Evolutionary conservation across 2,113 vertebrate species (phyloP), one percentile per base, ranked within the genome.

Genomic region (Leptobrachium leishanense): DNA sequence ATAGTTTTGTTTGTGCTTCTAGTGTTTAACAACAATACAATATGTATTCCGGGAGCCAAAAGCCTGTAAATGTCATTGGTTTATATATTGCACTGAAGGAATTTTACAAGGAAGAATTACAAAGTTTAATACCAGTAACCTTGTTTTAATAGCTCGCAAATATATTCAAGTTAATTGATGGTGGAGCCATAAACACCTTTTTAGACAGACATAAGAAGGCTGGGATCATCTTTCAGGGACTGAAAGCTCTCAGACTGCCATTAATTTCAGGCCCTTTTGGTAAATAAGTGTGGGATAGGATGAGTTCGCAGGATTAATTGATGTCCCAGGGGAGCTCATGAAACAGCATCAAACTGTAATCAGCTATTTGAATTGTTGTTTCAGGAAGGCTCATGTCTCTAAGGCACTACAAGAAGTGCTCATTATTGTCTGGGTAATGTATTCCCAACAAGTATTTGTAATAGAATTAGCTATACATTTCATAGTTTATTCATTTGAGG

Each of bases 261-360:
- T 84, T 65, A 73, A 65, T 82, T 84, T 79, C 72, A 68, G 54
- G 72, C 83, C 40, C 62, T 84, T 82, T 75, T 76, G 73, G 86
- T 83, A 85, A 84, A 79, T 85, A 82, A 75, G 82, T 79, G n/a
- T 79, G 46, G 20, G 81, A 77, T 53, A 84, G 76, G 74, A 83
- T 82, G 81, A 88, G 13, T 84, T 88, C 74, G 57, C 57, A 63
- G 82, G 69, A 86, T 87, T 92, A 88, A 88, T 72, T 81, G 69
- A 74, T 71, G 74, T 20, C 75, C 69, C 72, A 65, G 80, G 82
- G 85, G 82, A 75, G 6, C 72, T 84, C 20, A 40, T 82, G 79
- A 54, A 74, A 81, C 74, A 84, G 75, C 59, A 78, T 85, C 79
- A 82, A 72, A 68, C 74, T 85, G 55, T 76, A 88, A 84, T 85